Base-by-base conservation (phyloP, 2,113 vertebrate genomes). In the Hydrolagus affinis region DNA sequence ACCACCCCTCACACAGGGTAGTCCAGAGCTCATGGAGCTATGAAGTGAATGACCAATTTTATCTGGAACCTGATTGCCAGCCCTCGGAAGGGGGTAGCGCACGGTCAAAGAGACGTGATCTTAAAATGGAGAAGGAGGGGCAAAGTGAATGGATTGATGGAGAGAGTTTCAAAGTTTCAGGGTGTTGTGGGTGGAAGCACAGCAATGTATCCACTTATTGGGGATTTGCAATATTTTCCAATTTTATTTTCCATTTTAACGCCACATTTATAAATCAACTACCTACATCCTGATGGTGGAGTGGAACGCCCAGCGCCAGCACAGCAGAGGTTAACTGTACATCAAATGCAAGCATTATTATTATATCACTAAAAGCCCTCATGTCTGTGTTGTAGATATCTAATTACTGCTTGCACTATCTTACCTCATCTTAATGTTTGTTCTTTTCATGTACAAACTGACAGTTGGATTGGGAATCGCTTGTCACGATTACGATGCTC, bases 401-500 rank as follows among this genome's bases (percentile, higher is more conserved):
- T 66, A 25, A 28, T 66, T 12, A 30, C 60, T 11, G 30, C 28
- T 15, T 17, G 77, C 60, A 80, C 77, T 19, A 23, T 14, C 0
- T 83, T 66, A 32, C 15, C 3, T 83, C 15, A 8, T 15, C 19
- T 83, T 83, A 25, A 66, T 11, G 17, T 30, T 17, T 66, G 10
- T 83, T 83, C 66, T 32, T 68, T 28, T 25, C 17, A 15, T 83
- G 28, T 44, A 44, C 44, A 44, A 83, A 83, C 66, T 12, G 25
- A 68, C 78, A 90, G 89, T 85, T 88, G 77, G 86, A 87, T 86
- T 76, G 11, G 68, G 10, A 64, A 0, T 87, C 0, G 68, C 72
- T 85, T 64, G 85, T 86, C 87, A 87, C 86, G 87, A 85, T 8
- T 89, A 91, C 80, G 88, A 89, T 59, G 89, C 88, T 72, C 86